Evolutionary conservation across 2,888 invertebrate genomes (phyloP), one percentile per base, ranked within the genome.

Genomic region (Perizoma flavofasciatum): DNA sequence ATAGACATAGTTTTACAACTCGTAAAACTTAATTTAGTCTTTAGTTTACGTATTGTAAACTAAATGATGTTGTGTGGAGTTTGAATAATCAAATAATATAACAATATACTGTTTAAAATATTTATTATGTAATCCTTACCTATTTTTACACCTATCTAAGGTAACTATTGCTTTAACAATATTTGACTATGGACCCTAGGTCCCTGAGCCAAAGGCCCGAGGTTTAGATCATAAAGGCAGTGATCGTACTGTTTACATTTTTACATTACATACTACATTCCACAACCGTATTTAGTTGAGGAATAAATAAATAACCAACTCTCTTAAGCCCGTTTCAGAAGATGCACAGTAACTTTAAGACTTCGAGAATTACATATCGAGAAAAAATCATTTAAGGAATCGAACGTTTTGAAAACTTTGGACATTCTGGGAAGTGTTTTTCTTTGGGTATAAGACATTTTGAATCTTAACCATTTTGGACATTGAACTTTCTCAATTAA

Each of bases 131-230:
- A 67, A 72, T 77, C 81, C 85, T 87, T 53, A 72, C 65, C 78
- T 86, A 86, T 81, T 79, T 82, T 77, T 83, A 85, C 80, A 85
- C 73, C 74, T 83, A 85, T 65, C 81, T 85, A 88, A 77, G 87
- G 88, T 88, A 88, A 88, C 88, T 88, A 78, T 75, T 66, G 66
- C 67, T 70, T 74, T 68, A 61, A 67, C 63, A 61, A 66, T 70
- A 66, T 67, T 67, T 72, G 69, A 69, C 69, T 69, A 62, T 77
- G 77, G 67, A 69, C 69, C 65, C 48, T 32, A 11, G 59, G 58
- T 65, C 60, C 66, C 55, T 59, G 62, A 63, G 63, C 63, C 61
- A 40, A 33, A 40, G 61, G 81, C 75, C 75, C 82, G 68, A 79
- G 80, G 81, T 67, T 67, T 69, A 81, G 78, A 86, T 85, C 81